Evolutionary conservation across 2,113 vertebrate genomes (phyloP), one percentile per base, ranked within the genome.

Genomic region (Salvator merianae): DNA sequence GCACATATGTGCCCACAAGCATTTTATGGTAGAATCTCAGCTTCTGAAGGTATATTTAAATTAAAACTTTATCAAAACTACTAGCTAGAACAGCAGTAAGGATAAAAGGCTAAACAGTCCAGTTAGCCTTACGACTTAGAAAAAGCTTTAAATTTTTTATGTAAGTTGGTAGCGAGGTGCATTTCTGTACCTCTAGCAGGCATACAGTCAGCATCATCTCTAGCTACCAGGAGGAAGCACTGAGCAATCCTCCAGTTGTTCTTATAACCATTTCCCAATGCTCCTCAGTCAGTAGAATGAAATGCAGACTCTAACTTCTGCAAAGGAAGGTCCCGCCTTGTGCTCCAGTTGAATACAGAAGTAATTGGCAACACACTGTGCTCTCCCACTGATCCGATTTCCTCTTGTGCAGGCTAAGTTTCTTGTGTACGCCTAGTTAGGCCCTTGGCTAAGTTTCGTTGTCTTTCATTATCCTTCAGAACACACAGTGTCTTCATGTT

Each of bases 341-440:
- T 10, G 22, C 50, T 75, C 32, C 62, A 77, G 43, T 32, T 76
- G 62, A 83, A 80, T 38, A 55, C 43, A 65, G 74, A 69, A 77
- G 43, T 83, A 75, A 76, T 77, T 68, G 70, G 82, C 72, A 76
- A 20, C 62, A 68, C n/a, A 68, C 62, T 28, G 40, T 66, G 73
- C 24, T 76, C 36, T 30, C 62, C 82, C n/a, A 43, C 30, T 83
- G 72, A 83, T 66, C 28, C 53, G 7, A 14, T 83, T 66, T 83
- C 43, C 14, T 43, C 40, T 50, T 83, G 22, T 30, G n/a, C 18
- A 55, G 71, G 53, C 53, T 40, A 30, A 14, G 36, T 68, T 77
- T 62, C n/a, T 28, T 55, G 32, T 13, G 22, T 18, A 43, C 24
- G 20, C 34, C 72, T 22, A 76, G 81, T 43, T 83, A 63, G 70